These are phyloP conservation scores for Drosophila macrospina DNA, from an alignment of 2,888 invertebrate genomes.

Conservation along the genomic window DNA sequence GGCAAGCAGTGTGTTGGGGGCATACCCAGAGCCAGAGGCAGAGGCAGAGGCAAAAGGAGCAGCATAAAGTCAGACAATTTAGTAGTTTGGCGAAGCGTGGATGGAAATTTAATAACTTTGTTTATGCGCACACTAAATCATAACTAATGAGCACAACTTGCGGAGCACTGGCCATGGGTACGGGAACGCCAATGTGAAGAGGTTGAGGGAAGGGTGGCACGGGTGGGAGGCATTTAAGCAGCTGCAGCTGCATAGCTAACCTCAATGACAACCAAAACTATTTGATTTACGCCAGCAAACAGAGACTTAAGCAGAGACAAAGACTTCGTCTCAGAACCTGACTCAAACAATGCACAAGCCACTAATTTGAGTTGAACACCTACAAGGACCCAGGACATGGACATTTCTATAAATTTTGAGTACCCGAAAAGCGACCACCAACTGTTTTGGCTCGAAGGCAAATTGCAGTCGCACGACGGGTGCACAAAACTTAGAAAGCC, in stretches of 20 bases:
- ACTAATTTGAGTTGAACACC: conserved; percentile 77
- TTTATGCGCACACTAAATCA: conserved; percentile 81
- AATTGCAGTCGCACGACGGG: conserved; percentile 72
- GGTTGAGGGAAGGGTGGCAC: background rate
- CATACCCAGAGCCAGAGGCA: too few species aligned
- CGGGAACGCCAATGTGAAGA: background rate
- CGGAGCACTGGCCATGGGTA: conserved; percentile 27
- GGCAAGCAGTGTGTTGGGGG: background rate
- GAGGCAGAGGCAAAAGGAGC: conserved; percentile 9
- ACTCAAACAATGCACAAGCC: conserved; percentile 57
- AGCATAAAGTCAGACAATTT: conserved; percentile 69
- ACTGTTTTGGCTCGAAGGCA: conserved; percentile 68
- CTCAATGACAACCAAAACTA: conserved; percentile 66
- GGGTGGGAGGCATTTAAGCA: conserved; percentile 28
- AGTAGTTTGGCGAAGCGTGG: conserved; percentile 80
- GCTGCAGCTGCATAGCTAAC: conserved; percentile 53
- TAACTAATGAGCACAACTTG: conserved; percentile 75
- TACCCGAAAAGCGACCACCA: conserved; percentile 63
- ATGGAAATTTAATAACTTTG: conserved; percentile 81
- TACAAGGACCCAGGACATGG: conserved; percentile 51
- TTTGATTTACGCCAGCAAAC: conserved; percentile 53
- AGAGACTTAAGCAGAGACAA: background rate
- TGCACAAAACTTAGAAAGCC: conserved; percentile 45
- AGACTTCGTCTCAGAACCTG: conserved; percentile 17
- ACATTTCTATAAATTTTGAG: conserved; percentile 39